Evolutionary conservation across 1,140 invertebrate genomes (phyloP).

Genomic region (Aplysia californica): DNA sequence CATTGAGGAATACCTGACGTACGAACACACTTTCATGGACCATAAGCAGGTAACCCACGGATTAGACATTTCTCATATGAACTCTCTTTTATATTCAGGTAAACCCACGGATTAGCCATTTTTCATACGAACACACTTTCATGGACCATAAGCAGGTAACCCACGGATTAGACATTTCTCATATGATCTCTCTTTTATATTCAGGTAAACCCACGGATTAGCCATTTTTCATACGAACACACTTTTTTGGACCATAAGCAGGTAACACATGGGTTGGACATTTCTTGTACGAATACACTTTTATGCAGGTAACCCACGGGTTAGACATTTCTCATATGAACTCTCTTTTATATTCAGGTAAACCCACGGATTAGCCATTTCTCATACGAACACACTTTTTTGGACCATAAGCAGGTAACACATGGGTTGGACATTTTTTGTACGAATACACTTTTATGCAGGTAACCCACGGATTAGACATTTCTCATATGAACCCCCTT

Average conservation of each 20-base stretch:
- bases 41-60: constrained; percentile 54
- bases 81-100: neutral
- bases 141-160: constrained; percentile 63
- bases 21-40: constrained; percentile 67
- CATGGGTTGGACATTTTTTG: neutral
- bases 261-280: constrained; percentile 24
- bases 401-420: constrained; percentile 61
- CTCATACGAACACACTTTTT: constrained; percentile 65
- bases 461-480: neutral
- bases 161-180: neutral
- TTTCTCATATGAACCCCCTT: constrained; percentile 59
- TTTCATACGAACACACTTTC: constrained; percentile 64
- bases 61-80: neutral
- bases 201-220: neutral
- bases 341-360: no score
- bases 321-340: no score
- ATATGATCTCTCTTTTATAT: neutral
- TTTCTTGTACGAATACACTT: neutral
- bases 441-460: neutral
- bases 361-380: no score
- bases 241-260: constrained; percentile 66
- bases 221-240: constrained; percentile 51
- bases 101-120: neutral
- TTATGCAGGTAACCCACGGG: neutral
- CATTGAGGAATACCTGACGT: constrained; percentile 62